These are phyloP conservation scores for Cetoscarus ocellatus DNA, from an alignment of 2,797 vertebrate genomes.

Conservation along the genomic window DNA sequence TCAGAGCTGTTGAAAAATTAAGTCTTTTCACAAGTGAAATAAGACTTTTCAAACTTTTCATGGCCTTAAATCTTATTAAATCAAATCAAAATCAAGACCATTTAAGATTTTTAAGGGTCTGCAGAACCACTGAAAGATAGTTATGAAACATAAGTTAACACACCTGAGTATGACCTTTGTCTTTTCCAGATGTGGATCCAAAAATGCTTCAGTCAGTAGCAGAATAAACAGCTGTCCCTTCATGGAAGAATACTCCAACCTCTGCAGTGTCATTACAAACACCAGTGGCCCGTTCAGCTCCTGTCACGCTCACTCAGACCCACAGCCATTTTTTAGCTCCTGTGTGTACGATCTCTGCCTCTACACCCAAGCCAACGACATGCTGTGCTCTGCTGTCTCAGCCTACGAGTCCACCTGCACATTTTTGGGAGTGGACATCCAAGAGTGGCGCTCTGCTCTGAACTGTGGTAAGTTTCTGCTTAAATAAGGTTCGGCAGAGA, in stretches of 20 bases:
- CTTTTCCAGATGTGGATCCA: slow-evolving; percentile 64
- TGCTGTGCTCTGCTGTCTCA: slow-evolving; percentile 74
- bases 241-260: slow-evolving; percentile 57
- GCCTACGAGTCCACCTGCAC: slow-evolving; percentile 74
- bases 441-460: slow-evolving; percentile 64
- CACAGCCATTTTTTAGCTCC: slow-evolving; percentile 61
- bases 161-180: not conserved
- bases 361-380: slow-evolving; percentile 68
- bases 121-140: not conserved
- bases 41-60: too few relatives aligned
- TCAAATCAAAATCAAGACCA: too few relatives aligned
- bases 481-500: not conserved
- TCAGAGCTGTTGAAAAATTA: too few relatives aligned
- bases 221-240: slow-evolving; percentile 41
- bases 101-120: too few relatives aligned
- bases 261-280: slow-evolving; percentile 77
- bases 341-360: slow-evolving; percentile 82
- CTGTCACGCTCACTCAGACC: slow-evolving; percentile 72
- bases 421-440: slow-evolving; percentile 42
- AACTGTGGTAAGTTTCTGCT: slow-evolving; percentile 51
- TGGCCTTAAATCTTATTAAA: too few relatives aligned
- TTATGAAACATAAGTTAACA: too few relatives aligned
- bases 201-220: slow-evolving; percentile 5
- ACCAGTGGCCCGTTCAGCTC: slow-evolving; percentile 71
- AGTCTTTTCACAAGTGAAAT: too few relatives aligned